Base-by-base conservation (phyloP, 1,140 invertebrate genomes). In the Sitophilus oryzae region DNA sequence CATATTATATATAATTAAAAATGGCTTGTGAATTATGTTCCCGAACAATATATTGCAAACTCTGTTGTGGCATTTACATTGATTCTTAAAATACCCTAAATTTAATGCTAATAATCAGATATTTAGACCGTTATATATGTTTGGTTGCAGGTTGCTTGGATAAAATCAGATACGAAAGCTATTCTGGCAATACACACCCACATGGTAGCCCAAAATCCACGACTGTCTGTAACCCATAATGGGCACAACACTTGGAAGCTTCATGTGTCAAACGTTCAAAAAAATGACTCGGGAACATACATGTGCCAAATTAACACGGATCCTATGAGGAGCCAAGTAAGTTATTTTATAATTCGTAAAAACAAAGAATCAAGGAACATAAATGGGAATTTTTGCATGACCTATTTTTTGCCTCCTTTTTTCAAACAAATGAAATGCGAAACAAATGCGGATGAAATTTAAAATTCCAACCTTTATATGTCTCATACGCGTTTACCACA, bases 291-390 rank as follows among this genome's bases (percentile, higher is more conserved):
- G 1, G 90, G 88, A 47, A 88, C 84, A 18, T 93, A 91, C 71
- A 91, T 91, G 87, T 93, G 90, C 71, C 91, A 93, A 73, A 85
- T 94, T 60, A 93, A 93, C 71, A 93, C 90, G 2, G 88, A 91
- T 66, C 91, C 91, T 3, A 92, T 92, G 88, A 82, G 84, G 65
- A 88, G 84, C 72, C 88, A 91, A 81, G 89, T 92, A 74, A 47
- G 42, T 11, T 6, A 5, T 14, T 19, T 3, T 42, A 22, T 44
- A 23, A 10, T 10, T 9, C 16, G 16, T 11, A 25, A 19, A 20
- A 42, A 11, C 19, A 20, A 18, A 10, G n/a, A 9, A 16, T 9
- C 3, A 2, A 19, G 3, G 10, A 2, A 41, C 38, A 15, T 15
- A 16, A 41, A 18, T n/a, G n/a, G n/a, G n/a, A n/a, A n/a, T n/a